Evolutionary conservation across 2,797 vertebrate genomes (phyloP).

Genomic region (Champsocephalus esox): DNA sequence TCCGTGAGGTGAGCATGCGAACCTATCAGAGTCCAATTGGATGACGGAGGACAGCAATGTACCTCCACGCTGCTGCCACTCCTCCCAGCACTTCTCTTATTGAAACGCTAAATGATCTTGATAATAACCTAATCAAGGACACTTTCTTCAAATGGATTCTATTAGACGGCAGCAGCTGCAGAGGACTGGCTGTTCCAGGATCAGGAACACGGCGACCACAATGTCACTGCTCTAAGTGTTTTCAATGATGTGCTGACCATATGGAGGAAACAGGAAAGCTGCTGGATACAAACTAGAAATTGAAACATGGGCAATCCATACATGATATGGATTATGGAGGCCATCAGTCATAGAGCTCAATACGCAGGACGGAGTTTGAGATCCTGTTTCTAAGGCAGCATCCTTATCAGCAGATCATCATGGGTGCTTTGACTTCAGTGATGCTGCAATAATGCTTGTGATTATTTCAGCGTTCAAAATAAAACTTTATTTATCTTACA

Average conservation of each 20-base stretch:
- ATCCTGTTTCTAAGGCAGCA: slow-evolving; percentile 7
- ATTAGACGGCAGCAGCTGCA: slow-evolving; percentile 47
- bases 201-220: slow-evolving; percentile 39
- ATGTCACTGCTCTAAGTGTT: slow-evolving; percentile 52
- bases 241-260: slow-evolving; percentile 41
- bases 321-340: slow-evolving; percentile 45
- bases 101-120: slow-evolving; percentile 82
- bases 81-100: slow-evolving; percentile 55
- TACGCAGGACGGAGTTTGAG: background rate
- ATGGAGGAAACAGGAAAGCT: slow-evolving; percentile 33
- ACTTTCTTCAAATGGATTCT: slow-evolving; percentile 49
- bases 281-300: slow-evolving; percentile 31
- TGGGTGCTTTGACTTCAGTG: background rate
- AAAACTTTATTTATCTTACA: background rate
- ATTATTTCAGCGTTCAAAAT: slow-evolving; percentile 14
- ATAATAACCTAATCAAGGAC: slow-evolving; percentile 88
- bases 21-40: slow-evolving; percentile 81
- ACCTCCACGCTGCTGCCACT: slow-evolving; percentile 34
- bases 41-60: slow-evolving; percentile 44
- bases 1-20: slow-evolving; percentile 88
- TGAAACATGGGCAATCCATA: slow-evolving; percentile 44
- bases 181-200: slow-evolving; percentile 33
- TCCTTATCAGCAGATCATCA: background rate
- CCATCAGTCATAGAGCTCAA: slow-evolving; percentile 1
- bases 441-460: background rate